Evolutionary conservation across 2,888 invertebrate genomes (phyloP), one percentile per base, ranked within the genome.

Genomic region (Andricus curvator): DNA sequence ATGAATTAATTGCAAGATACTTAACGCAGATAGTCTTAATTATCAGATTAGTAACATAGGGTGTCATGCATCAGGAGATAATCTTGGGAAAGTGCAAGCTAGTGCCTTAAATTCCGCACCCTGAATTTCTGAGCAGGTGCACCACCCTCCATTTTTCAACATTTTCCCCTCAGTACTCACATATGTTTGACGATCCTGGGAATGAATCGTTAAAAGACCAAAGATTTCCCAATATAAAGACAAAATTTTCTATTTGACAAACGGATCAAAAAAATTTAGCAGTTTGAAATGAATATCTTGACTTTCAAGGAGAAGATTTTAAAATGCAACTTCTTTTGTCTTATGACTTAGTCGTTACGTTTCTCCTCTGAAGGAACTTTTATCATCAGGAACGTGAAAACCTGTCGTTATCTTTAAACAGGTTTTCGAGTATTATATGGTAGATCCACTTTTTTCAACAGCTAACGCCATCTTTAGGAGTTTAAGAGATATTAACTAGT

Each of bases 171-270:
- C 1, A 2, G n/a, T 33, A 77, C 20, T 48, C 65, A 22, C 84
- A 84, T 82, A 70, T 81, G 82, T 76, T 81, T 80, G 25, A 44
- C n/a, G 56, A 67, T 15, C 78, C 48, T 84, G 84, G 78, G 84
- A 84, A 84, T 29, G 25, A 62, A 13, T 25, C 5, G 13, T n/a
- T 25, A 62, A 62, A 25, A 62, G 17, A 4, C 25, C 6, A 62
- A 29, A 62, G 25, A 17, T 62, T 62, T 25, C 5, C 6, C 22
- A 3, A 62, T 5, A 15, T 25, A 25, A 62, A 62, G 25, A 22
- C 5, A 13, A n/a, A 2, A n/a, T n/a, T 2, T n/a, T 22, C n/a
- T 3, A n/a, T 11, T 22, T n/a, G n/a, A 56, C 2, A 56, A 56
- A 9, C 11, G n/a, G 9, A 9, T 5, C 9, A 9, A 56, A 11